Percentiles rank a stretch among this genome's conserved stretches.
phyloP scores from a whole-genome alignment of 2,113 vertebrate species.

The Spea bombifrons region DNA sequence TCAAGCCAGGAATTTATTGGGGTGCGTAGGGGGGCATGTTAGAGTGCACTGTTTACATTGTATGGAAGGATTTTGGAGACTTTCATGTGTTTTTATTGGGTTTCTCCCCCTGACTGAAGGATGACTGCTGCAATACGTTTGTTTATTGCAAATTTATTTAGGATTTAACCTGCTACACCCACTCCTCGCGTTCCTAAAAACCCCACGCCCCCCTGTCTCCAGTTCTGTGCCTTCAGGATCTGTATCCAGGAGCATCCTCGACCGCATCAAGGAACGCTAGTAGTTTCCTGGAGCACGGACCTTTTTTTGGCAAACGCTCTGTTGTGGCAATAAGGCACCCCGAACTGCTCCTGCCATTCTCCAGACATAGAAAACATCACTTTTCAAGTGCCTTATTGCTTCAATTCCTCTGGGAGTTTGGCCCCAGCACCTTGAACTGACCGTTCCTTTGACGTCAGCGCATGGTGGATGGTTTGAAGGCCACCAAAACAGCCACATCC shows the following conservation, averaged over 20 bases:
- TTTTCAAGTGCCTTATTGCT: slow-evolving; percentile 43
- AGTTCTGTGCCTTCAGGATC: slow-evolving; percentile 33
- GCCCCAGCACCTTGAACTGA: slow-evolving; percentile 15
- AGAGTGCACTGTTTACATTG: slow-evolving; percentile 44
- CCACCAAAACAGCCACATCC: not conserved
- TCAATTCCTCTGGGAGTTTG: slow-evolving; percentile 4
- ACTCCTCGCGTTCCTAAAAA: slow-evolving; percentile 4
- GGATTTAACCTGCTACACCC: not conserved
- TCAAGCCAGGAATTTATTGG: not conserved
- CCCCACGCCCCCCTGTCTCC: not conserved
- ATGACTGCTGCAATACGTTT: slow-evolving; percentile 19
- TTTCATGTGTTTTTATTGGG: slow-evolving; percentile 2
- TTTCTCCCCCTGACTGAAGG: slow-evolving; percentile 33
- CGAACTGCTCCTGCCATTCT: slow-evolving; percentile 22
- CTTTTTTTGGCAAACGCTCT: not conserved
- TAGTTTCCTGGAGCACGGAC: slow-evolving; percentile 14
- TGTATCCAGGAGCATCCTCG: slow-evolving; percentile 3
- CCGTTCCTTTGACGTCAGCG: slow-evolving; percentile 10
- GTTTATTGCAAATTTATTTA: not conserved
- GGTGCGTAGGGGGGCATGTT: not conserved
- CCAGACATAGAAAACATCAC: slow-evolving; percentile 24
- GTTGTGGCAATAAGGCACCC: slow-evolving; percentile 33
- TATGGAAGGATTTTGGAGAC: slow-evolving; percentile 28
- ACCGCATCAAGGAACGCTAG: slow-evolving; percentile 18
- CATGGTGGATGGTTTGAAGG: slow-evolving; percentile 1